Percentiles rank a stretch among this genome's conserved stretches.
Evolutionary conservation across 1,140 invertebrate species (phyloP).

Genomic region (Doryteuthis pealeii): DNA sequence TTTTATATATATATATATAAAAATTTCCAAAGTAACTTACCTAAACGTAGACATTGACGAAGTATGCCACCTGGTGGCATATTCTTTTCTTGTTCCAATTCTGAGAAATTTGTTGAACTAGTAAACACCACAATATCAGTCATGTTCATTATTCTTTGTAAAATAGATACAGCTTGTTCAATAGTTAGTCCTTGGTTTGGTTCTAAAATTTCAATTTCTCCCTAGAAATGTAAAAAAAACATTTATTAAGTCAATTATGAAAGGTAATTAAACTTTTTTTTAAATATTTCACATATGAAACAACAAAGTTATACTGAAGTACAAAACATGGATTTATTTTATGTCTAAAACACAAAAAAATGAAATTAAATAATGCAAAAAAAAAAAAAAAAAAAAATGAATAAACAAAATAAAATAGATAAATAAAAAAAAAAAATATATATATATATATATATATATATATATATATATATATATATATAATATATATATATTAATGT

Average conservation of each 20-base stretch:
- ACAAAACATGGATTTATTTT: not conserved
- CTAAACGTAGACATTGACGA: constrained; percentile 89
- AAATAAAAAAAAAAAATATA: no score
- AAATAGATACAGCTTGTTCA: constrained; percentile 93
- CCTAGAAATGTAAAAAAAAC: constrained; percentile 68
- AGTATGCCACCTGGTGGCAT: constrained; percentile 99
- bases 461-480: no score
- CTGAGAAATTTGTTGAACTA: constrained; percentile 93
- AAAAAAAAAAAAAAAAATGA: no score
- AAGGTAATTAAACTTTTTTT: no score
- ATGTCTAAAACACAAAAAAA: no score
- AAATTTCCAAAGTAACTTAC: constrained; percentile 64
- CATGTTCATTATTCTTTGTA: constrained; percentile 96
- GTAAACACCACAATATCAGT: constrained; percentile 98
- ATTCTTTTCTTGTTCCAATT: constrained; percentile 98
- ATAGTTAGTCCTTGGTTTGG: constrained; percentile 98
- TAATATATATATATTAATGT: no score
- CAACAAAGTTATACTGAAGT: not conserved
- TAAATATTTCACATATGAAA: no score
- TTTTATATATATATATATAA: no score
- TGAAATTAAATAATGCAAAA: no score
- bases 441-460: no score
- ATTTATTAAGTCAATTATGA: constrained; percentile 18
- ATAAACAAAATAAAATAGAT: no score
- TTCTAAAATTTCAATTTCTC: constrained; percentile 96